Base-by-base conservation (phyloP, 2,797 vertebrate genomes). In the Percopsis omiscomaycus region DNA sequence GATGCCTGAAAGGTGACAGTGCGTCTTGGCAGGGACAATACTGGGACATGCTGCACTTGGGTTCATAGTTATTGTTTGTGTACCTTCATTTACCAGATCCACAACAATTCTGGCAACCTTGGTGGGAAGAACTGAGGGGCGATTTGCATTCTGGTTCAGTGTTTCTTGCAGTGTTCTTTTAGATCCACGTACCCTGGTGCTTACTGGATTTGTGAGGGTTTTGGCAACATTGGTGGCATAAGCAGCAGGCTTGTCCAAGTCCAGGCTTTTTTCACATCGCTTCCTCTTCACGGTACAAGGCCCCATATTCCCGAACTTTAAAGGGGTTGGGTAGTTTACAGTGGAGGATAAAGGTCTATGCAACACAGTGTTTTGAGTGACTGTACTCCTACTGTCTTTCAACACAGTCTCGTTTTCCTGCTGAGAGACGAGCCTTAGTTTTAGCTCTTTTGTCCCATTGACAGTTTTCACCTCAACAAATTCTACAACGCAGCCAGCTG, bases 391-490 rank as follows among this genome's bases (percentile, higher is more conserved):
- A 0, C 69, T 45, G 45, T 88, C 87, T 59, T 87, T 89, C 28
- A 76, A 83, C 37, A 82, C 73, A 0, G 82, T 75, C 46, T 84
- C 82, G 0, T 84, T 77, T 3, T 90, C 82, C 53, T 90, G 89
- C 75, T 91, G 83, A 3, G 92, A 86, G 30, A 93, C 84, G 3
- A 97, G 80, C 69, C 95, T 94, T 64, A 99, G 90, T 75, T 97
- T 93, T 16, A 98, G 81, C 70, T 97, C 95, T 58, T 95, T 96
- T 0, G 94, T 91, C 48, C 94, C 95, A 0, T 97, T 96, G 49
- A 96, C 93, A 22, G 95, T 94, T 85, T 95, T 98, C 59, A 98
- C 93, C 22, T 98, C 95, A 12, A 97, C 89, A 55, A 99, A 78
- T 82, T 98, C 94, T 59, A 96, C 96, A 73, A 96, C 86, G 83